phyloP scores from a whole-genome alignment of 2,888 invertebrate species.

The Anarsia innoxiella region DNA sequence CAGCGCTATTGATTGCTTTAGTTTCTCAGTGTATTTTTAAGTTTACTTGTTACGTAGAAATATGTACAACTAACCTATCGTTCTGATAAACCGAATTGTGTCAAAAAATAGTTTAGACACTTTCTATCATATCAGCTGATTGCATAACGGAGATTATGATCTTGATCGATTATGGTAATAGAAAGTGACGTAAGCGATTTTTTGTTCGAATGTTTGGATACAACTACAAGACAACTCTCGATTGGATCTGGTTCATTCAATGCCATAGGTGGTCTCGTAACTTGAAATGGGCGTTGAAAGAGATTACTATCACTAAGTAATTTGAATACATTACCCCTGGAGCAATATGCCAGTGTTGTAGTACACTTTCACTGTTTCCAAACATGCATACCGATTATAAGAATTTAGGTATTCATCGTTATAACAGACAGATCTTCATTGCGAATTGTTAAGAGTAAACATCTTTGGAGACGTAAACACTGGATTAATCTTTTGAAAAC shows the following conservation, averaged over 20 bases:
- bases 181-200: constrained; percentile 50
- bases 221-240: constrained; percentile 43
- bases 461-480: no score
- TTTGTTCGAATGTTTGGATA: constrained; percentile 34
- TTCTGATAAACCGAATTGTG: no score
- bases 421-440: no score
- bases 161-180: constrained; percentile 68
- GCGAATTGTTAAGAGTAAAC: no score
- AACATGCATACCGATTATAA: constrained; percentile 9
- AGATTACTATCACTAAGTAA: constrained; percentile 44
- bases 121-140: constrained; percentile 50
- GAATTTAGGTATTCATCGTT: no score
- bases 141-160: constrained; percentile 55
- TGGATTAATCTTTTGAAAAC: no score
- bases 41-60: constrained; percentile 12
- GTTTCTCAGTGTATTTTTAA: constrained; percentile 20
- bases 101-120: constrained; percentile 18
- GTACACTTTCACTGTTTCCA: constrained; percentile 31
- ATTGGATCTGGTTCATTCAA: constrained; percentile 41
- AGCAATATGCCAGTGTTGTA: constrained; percentile 23
- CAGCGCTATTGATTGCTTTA: constrained; percentile 10
- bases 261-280: constrained; percentile 37
- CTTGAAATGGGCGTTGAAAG: constrained; percentile 27
- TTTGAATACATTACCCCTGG: constrained; percentile 37
- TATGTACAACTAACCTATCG: constrained; percentile 21